Percentiles rank a stretch among this genome's conserved stretches.
These are phyloP conservation scores for Hirtodrosophila trivittata DNA, from an alignment of 2,888 invertebrate species.

Conservation along the genomic window DNA sequence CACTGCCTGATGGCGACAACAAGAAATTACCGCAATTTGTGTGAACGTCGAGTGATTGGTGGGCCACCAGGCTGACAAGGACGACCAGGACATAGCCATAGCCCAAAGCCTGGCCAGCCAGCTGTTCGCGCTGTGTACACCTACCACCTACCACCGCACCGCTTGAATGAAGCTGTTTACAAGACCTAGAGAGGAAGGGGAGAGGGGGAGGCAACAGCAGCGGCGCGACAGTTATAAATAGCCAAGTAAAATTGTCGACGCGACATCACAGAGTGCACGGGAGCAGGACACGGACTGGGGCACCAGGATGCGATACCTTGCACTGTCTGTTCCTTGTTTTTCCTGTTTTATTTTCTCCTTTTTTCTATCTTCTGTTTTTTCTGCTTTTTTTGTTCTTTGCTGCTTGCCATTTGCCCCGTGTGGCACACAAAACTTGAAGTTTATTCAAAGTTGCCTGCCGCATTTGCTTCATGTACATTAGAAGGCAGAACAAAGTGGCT, in stretches of 20 bases:
- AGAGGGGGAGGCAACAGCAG: conserved; percentile 3
- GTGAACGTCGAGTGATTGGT: conserved; percentile 73
- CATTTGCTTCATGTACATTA: conserved; percentile 31
- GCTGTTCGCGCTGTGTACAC: conserved; percentile 46
- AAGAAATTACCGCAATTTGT: conserved; percentile 79
- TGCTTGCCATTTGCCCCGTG: conserved; percentile 37
- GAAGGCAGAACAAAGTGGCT: conserved; percentile 1
- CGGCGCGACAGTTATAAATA: conserved; percentile 74
- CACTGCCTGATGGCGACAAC: conserved; percentile 70
- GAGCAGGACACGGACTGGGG: conserved; percentile 22
- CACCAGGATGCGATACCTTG: conserved; percentile 54
- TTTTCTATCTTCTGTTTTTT: conserved; percentile 18
- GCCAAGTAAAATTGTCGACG: conserved; percentile 71
- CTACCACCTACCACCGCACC: conserved; percentile 47
- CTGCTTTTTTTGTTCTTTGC: background rate
- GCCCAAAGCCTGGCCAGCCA: conserved; percentile 14
- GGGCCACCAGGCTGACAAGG: conserved; percentile 46
- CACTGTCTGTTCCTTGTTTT: conserved; percentile 25
- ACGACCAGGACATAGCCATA: conserved; percentile 21
- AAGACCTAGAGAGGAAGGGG: conserved; percentile 13
- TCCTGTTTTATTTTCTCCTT: conserved; percentile 8
- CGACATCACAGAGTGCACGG: conserved; percentile 28
- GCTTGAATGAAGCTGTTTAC: conserved; percentile 65
- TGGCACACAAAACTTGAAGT: conserved; percentile 66
- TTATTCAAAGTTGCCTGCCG: conserved; percentile 67